phyloP scores from a whole-genome alignment of 2,797 vertebrate genomes.

The Microcaecilia unicolor region DNA sequence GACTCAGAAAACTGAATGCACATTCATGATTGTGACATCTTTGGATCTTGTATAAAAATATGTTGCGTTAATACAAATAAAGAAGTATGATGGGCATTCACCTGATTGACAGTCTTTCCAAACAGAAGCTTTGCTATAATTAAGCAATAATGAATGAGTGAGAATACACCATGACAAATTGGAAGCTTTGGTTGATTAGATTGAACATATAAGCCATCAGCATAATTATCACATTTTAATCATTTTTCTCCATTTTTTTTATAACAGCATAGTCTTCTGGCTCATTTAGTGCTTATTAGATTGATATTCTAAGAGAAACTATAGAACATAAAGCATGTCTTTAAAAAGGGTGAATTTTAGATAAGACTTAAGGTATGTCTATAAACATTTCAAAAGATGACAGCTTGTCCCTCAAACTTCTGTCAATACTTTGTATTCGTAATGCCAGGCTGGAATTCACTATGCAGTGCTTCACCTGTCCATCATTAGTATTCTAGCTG shows the following conservation, averaged over 20 bases:
- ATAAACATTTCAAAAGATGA: slow-evolving; percentile 47
- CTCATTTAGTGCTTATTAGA: slow-evolving; percentile 69
- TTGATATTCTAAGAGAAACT: slow-evolving; percentile 62
- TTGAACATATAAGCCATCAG: slow-evolving; percentile 66
- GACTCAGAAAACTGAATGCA: not conserved
- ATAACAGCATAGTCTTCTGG: slow-evolving; percentile 65
- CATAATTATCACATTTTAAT: slow-evolving; percentile 75
- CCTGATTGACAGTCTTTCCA: slow-evolving; percentile 60
- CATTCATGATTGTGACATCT: slow-evolving; percentile 12
- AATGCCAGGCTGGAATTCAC: too few relatives aligned
- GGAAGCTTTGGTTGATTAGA: slow-evolving; percentile 66
- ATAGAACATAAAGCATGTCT: slow-evolving; percentile 61
- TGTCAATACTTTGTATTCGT: too few relatives aligned
- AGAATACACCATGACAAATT: slow-evolving; percentile 70
- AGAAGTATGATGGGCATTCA: slow-evolving; percentile 51
- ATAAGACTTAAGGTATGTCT: slow-evolving; percentile 46
- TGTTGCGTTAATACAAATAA: slow-evolving; percentile 40
- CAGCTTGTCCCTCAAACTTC: slow-evolving; percentile 28
- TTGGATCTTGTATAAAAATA: slow-evolving; percentile 45
- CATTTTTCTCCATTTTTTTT: slow-evolving; percentile 67
- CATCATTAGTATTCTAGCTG: too few relatives aligned
- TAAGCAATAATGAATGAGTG: slow-evolving; percentile 68
- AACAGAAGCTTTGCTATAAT: slow-evolving; percentile 65
- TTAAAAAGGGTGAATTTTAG: slow-evolving; percentile 61
- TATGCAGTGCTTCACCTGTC: too few relatives aligned